Conservation (phyloP, 2,888 invertebrate species). For the Dinocampus coccinellae region DNA sequence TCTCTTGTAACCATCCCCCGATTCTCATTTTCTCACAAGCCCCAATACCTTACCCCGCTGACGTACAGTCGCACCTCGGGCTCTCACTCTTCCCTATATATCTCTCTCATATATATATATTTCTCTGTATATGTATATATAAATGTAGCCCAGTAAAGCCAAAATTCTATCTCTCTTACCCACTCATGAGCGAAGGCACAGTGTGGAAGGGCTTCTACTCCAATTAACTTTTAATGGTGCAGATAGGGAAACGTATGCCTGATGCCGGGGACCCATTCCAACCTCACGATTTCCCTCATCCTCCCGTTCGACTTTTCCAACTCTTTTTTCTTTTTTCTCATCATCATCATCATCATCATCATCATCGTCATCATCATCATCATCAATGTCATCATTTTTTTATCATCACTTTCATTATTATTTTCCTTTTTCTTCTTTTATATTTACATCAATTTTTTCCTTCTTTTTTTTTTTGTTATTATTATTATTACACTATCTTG, state of each 20-base stretch:
- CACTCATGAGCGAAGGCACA: slow-evolving; percentile 44
- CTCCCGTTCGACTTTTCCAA: too few species aligned
- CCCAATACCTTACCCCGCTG: slow-evolving; percentile 22
- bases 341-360: too few species aligned
- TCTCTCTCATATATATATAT: not conserved
- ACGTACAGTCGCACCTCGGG: slow-evolving; percentile 14
- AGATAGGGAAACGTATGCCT: slow-evolving; percentile 63
- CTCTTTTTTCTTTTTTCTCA: too few species aligned
- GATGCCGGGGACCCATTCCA: slow-evolving; percentile 48
- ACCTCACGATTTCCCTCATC: slow-evolving; percentile 34
- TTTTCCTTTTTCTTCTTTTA: too few species aligned
- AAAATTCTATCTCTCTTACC: slow-evolving; percentile 30
- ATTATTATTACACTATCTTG: slow-evolving; percentile 16
- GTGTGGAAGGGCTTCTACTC: slow-evolving; percentile 58
- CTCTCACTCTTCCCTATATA: slow-evolving; percentile 21
- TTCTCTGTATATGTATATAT: not conserved
- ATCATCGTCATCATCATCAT: too few species aligned
- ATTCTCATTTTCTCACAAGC: slow-evolving; percentile 52
- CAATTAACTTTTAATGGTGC: slow-evolving; percentile 64
- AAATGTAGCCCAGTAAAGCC: slow-evolving; percentile 20
- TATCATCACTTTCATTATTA: too few species aligned
- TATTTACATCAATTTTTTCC: slow-evolving; percentile 20
- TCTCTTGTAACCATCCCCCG: slow-evolving; percentile 34
- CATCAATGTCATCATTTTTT: too few species aligned
- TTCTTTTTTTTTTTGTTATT: slow-evolving; percentile 1